A percentile compares a stretch with the other conserved stretches of the same genome.
Evolutionary conservation across 2,113 vertebrate genomes (phyloP).

Genomic region (Recurvirostra avosetta): DNA sequence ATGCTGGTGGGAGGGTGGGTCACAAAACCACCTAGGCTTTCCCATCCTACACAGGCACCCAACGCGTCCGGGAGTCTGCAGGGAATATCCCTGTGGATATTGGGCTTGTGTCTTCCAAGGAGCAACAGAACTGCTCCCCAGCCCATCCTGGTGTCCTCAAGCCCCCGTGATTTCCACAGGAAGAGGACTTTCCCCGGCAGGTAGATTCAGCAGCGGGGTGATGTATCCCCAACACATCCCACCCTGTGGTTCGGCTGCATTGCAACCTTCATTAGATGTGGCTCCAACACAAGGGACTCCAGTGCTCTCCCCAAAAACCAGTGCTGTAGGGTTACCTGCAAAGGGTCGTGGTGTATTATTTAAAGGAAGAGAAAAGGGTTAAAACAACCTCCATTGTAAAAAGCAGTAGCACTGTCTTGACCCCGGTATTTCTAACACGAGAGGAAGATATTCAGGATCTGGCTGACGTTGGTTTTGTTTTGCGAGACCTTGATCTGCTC

Average conservation of each 20-base stretch:
- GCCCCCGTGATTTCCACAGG: not conserved
- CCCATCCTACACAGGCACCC: not conserved
- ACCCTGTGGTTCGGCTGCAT: accelerated
- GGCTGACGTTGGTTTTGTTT: not conserved
- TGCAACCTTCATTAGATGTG: not conserved
- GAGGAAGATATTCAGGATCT: not conserved
- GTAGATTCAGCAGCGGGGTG: not conserved
- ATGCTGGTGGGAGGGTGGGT: accelerated
- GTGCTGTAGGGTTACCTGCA: not conserved
- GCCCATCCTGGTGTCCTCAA: not conserved
- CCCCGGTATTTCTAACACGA: not conserved
- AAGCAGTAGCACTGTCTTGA: not conserved
- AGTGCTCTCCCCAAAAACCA: not conserved
- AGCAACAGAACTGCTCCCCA: accelerated
- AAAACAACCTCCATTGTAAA: not conserved
- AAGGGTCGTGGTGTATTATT: not conserved
- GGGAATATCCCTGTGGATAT: not conserved
- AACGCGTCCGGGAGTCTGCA: accelerated
- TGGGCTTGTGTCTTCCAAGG: not conserved
- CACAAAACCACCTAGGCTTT: not conserved
- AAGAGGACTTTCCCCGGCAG: accelerated
- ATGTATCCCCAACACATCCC: accelerated
- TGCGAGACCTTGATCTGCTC: not conserved
- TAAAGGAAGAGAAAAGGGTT: not conserved
- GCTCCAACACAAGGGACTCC: not conserved